These are phyloP conservation scores for Heliocidaris tuberculata DNA, from an alignment of 35 echinoderm and acorn worm species.

Conservation along the genomic window DNA sequence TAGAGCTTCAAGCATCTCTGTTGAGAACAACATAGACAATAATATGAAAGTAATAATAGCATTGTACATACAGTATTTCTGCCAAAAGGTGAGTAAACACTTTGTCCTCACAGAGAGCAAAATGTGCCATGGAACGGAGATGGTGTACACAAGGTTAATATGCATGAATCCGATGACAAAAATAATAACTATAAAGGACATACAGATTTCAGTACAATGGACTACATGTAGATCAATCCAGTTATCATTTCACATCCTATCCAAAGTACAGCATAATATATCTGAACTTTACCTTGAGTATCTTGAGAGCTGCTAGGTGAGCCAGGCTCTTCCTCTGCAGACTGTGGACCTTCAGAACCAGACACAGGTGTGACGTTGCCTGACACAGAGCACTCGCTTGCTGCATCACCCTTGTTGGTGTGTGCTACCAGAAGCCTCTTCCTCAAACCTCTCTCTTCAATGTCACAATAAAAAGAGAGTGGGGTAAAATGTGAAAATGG, in stretches of 20 bases:
- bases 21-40: background rate
- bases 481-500: background rate
- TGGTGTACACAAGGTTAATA: too few species aligned
- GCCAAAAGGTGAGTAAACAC: too few species aligned
- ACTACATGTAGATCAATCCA: too few species aligned
- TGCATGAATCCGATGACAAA: too few species aligned
- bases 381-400: background rate
- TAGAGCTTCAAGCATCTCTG: conserved; percentile 21
- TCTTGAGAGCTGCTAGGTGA: conserved; percentile 18
- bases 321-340: background rate
- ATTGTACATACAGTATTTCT: background rate
- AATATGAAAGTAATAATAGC: background rate
- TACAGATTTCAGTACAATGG: too few species aligned
- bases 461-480: background rate
- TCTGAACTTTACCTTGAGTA: background rate
- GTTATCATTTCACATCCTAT: too few species aligned
- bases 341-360: conserved; percentile 27
- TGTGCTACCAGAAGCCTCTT: background rate
- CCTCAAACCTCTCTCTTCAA: background rate
- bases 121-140: too few species aligned
- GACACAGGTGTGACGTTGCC: conserved; percentile 26
- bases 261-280: background rate
- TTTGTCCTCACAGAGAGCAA: too few species aligned
- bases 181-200: too few species aligned
- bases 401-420: background rate